phyloP scores from a whole-genome alignment of 64 coral and sea anemone species.

The Pachyseris speciosa region DNA sequence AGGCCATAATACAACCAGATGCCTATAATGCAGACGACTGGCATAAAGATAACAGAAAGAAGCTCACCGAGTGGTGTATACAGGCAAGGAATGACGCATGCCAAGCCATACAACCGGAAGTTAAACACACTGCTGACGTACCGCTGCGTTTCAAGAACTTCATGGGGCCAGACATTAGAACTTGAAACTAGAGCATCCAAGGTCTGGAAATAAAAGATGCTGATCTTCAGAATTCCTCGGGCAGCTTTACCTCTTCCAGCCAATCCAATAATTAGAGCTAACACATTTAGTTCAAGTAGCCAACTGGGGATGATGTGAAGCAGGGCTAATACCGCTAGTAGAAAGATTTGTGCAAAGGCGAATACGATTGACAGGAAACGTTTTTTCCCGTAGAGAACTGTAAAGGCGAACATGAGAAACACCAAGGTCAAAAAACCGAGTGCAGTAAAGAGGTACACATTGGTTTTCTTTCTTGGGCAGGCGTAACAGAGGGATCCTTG shows the following conservation, averaged over 20 bases:
- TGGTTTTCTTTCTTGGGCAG: constrained; percentile 18
- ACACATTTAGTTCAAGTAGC: constrained; percentile 70
- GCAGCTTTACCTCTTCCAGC: constrained; percentile 46
- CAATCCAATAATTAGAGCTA: constrained; percentile 58
- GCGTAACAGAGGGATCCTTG: constrained; percentile 29
- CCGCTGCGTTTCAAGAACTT: constrained; percentile 15
- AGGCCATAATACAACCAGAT: constrained; percentile 31
- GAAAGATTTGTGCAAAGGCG: constrained; percentile 24
- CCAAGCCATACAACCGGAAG: constrained; percentile 71
- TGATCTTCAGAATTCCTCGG: constrained; percentile 56
- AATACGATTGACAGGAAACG: constrained; percentile 36
- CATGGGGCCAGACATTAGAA: constrained; percentile 38
- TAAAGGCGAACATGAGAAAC: constrained; percentile 21
- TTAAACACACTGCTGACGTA: too few species aligned
- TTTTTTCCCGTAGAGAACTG: constrained; percentile 14
- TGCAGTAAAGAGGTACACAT: constrained; percentile 19
- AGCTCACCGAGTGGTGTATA: constrained; percentile 76
- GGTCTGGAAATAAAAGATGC: too few species aligned
- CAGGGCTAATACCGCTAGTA: constrained; percentile 33
- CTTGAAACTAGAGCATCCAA: constrained; percentile 75
- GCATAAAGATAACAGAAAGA: constrained; percentile 41
- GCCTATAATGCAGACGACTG: background rate
- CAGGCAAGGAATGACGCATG: constrained; percentile 63
- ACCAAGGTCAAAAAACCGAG: constrained; percentile 2
- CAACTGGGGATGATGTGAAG: constrained; percentile 66